Evolutionary conservation across 1,140 invertebrate species (phyloP), one percentile per base, ranked within the genome.

Genomic region (Trialeurodes vaporariorum): DNA sequence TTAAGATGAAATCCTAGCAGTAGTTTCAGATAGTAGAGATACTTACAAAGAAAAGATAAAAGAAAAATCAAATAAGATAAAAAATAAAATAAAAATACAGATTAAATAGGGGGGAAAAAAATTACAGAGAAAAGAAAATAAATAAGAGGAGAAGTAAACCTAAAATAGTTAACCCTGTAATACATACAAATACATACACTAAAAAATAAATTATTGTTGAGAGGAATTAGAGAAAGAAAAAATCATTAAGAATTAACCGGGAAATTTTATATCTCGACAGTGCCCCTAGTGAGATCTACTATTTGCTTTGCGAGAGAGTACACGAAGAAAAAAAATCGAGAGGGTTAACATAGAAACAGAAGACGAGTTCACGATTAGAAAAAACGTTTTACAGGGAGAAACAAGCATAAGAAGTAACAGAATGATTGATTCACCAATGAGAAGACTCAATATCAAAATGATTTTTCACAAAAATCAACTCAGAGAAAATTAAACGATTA

Each of bases 21-120:
- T 49, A 49, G 34, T 9, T 49, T 49, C 34, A 49, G 34, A 49
- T 5, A 49, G 34, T 49, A 49, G 34, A n/a, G 34, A 49, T 49
- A 49, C 34, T 49, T 49, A 49, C 34, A 49, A 49, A 49, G 34
- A 49, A 49, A 49, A 49, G 34, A 49, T 49, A 49, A 49, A 49
- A 49, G 34, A 49, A 49, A 49, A 49, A 5, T 49, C 17, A 17
- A 17, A 49, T 9, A 49, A 49, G 17, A 49, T 49, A 49, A 49
- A 49, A 49, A 49, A 49, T 49, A 49, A 49, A 49, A 49, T 49
- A 49, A 49, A 49, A 49, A 49, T 49, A 49, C 34, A 49, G 34
- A 49, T 5, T 49, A 17, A 49, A 49, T 49, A 49, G 5, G 17
- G 34, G 17, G 17, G 34, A 49, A 17, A 49, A 49, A 49, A 49